These are phyloP conservation scores for Troilus luridus DNA, from an alignment of 2,888 invertebrate species.

Conservation along the genomic window DNA sequence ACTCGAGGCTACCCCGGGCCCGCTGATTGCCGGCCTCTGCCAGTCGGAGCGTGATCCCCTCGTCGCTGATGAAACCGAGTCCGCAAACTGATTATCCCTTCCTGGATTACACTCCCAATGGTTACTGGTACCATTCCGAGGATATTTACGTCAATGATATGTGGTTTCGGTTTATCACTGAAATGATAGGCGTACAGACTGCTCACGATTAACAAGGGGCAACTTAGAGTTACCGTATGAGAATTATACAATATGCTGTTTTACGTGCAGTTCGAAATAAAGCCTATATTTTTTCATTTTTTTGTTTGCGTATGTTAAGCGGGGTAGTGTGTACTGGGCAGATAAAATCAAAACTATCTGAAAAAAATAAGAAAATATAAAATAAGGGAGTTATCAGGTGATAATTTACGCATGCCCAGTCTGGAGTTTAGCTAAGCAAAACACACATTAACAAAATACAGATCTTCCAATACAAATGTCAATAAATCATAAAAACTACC, in stretches of 20 bases:
- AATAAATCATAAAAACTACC: no score
- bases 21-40: constrained; percentile 5
- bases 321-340: no score
- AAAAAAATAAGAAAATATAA: no score
- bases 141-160: not conserved
- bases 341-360: no score
- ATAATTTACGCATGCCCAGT: no score
- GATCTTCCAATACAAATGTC: no score
- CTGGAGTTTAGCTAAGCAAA: no score
- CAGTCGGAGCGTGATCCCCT: constrained; percentile 21
- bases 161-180: constrained; percentile 4
- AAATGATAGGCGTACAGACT: not conserved
- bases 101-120: constrained; percentile 20
- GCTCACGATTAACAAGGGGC: not conserved
- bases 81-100: constrained; percentile 33
- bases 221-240: not conserved
- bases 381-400: no score
- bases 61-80: not conserved
- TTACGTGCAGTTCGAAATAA: not conserved
- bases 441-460: no score
- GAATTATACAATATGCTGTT: not conserved
- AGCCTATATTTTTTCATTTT: not conserved
- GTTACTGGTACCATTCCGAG: not conserved
- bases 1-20: not conserved
- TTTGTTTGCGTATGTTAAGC: not conserved